These are phyloP conservation scores for Caenorhabditis zanzibari DNA, from an alignment of 2,888 invertebrate genomes.

Conservation along the genomic window DNA sequence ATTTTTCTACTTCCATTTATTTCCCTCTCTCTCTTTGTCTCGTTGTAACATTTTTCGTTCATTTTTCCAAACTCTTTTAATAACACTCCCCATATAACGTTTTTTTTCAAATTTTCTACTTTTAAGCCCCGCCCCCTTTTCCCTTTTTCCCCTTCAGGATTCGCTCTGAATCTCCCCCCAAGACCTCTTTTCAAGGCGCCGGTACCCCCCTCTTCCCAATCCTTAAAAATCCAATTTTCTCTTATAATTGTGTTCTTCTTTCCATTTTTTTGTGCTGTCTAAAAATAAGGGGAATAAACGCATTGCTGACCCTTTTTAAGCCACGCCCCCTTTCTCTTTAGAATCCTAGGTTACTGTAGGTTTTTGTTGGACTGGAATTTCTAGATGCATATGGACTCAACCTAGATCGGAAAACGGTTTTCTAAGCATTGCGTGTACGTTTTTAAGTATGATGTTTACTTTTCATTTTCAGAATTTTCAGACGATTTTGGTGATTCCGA, in stretches of 20 bases:
- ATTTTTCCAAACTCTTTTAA: conserved; percentile 11
- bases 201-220: too few species aligned
- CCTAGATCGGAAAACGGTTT: background rate
- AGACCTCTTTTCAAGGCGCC: too few species aligned
- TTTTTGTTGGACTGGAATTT: background rate
- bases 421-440: too few species aligned
- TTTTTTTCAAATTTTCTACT: conserved; percentile 6
- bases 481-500: background rate
- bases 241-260: conserved; percentile 1
- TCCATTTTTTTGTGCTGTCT: conserved; percentile 18
- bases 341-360: background rate
- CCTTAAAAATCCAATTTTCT: too few species aligned
- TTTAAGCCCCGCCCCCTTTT: background rate
- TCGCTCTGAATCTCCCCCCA: too few species aligned
- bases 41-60: background rate
- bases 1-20: too few species aligned
- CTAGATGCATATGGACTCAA: background rate
- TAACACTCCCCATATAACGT: background rate
- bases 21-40: conserved; percentile 11
- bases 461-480: too few species aligned
- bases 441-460: too few species aligned
- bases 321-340: background rate
- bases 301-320: background rate
- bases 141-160: too few species aligned
- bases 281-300: background rate